Evolutionary conservation across 2,888 invertebrate species (phyloP), one percentile per base, ranked within the genome.

Genomic region (Stenichneumon culpator): DNA sequence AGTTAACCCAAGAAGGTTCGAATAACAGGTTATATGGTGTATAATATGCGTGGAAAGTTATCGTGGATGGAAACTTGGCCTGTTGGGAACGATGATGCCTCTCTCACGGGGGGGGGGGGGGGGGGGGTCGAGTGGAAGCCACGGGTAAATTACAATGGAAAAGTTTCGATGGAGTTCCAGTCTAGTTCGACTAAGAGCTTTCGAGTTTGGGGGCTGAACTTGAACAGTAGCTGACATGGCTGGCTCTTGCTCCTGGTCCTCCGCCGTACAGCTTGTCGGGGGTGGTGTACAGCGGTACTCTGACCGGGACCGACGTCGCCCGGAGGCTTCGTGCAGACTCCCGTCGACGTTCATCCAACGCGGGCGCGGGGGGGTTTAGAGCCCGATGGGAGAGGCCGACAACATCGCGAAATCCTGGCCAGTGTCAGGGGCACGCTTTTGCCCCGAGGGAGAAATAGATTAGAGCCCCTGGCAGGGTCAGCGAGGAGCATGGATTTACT

Each of bases 381-480:
- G 54, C 28, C 44, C 57, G 47, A 52, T 44, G 50, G 50, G 60
- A 36, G 63, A 47, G 83, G 44, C 80, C 52, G 74, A 82, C 70
- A 80, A 84, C 81, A 83, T 83, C 70, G 85, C 86, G 79, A 83
- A 87, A 86, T 79, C 86, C 75, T 77, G 78, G 83, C 87, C 85
- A 89, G 90, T 89, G 93, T 93, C 92, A 92, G 89, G 89, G 88
- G 87, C 93, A 92, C 89, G 89, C 90, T 90, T 87, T 86, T 88
- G 89, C 92, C 93, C 87, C 89, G 86, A 81, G 91, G 91, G 89
- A 87, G 73, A 92, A 90, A 90, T 90, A 90, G 92, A 92, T 92
- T 92, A 92, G 90, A 89, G 89, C 88, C 89, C 84, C 89, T 86
- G 88, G 82, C 75, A 63, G 75, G 74, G 83, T 85, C 72, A 73